Evolutionary conservation across 1,140 invertebrate genomes (phyloP).

Genomic region (Mesaphorura yosii): DNA sequence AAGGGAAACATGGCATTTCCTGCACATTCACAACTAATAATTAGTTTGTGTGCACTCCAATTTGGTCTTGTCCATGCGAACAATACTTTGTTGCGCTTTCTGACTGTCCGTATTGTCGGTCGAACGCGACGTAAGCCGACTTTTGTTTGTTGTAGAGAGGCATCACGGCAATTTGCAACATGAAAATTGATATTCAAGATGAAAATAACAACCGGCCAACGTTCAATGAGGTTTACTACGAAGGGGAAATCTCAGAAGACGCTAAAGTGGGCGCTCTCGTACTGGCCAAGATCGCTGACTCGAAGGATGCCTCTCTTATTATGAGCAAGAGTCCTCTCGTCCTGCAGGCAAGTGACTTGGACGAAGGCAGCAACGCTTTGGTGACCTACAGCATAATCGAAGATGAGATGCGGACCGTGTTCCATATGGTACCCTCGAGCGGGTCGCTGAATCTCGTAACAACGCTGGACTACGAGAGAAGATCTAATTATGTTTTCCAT

Average conservation of each 20-base stretch:
- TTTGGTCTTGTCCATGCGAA: no score
- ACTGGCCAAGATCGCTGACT: conserved; percentile 34
- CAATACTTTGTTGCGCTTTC: no score
- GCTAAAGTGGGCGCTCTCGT: conserved; percentile 59
- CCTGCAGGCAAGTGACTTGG: conserved; percentile 61
- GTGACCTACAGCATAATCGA: conserved; percentile 76
- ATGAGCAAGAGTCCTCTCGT: conserved; percentile 49
- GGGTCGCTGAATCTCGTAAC: conserved; percentile 69
- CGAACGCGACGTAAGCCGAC: no score
- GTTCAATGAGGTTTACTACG: conserved; percentile 43
- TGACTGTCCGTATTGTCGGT: no score
- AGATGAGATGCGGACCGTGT: conserved; percentile 44
- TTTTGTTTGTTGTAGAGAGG: conserved; percentile 2
- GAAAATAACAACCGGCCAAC: conserved; percentile 27
- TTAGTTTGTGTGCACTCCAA: no score
- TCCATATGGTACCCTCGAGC: conserved; percentile 76
- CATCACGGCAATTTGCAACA: neutral
- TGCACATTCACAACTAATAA: no score
- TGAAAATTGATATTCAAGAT: neutral
- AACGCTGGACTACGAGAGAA: conserved; percentile 68
- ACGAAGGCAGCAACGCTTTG: conserved; percentile 68
- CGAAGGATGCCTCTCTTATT: neutral
- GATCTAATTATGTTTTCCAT: conserved; percentile 57
- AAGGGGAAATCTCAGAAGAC: conserved; percentile 57
- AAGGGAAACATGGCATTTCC: no score